Conservation (phyloP, 2,888 invertebrate species). For the Drosophila meridiana region DNA sequence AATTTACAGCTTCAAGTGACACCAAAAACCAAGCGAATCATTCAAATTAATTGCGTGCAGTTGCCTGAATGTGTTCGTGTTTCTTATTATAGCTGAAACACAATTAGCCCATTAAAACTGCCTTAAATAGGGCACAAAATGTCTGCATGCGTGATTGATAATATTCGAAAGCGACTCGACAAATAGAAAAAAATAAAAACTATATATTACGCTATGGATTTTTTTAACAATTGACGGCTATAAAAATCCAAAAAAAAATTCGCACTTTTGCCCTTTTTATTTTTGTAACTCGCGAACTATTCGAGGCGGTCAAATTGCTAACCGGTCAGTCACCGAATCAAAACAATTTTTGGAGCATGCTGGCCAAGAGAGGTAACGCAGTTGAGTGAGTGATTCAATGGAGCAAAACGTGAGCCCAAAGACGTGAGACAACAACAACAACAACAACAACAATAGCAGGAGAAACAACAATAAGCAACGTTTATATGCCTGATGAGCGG, state of each 20-base stretch:
- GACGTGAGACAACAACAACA: conserved; percentile 72
- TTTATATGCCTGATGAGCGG: conserved; percentile 81
- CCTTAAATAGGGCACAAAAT: conserved; percentile 45
- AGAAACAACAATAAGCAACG: conserved; percentile 54
- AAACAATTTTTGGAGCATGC: conserved; percentile 68
- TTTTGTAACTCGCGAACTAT: conserved; percentile 24
- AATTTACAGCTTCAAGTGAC: neutral
- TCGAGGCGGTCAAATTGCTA: conserved; percentile 73
- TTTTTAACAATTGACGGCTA: conserved; percentile 38
- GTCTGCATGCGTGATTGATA: conserved; percentile 70
- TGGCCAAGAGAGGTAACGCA: conserved; percentile 57
- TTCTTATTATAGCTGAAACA: conserved; percentile 14
- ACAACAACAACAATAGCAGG: conserved; percentile 16
- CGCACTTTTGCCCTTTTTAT: conserved; percentile 56
- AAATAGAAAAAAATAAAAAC: neutral
- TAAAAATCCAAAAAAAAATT: conserved; percentile 24
- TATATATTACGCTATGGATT: conserved; percentile 11
- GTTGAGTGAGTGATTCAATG: conserved; percentile 71
- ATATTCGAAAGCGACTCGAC: conserved; percentile 61
- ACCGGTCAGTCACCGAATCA: conserved; percentile 70
- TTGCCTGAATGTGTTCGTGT: neutral
- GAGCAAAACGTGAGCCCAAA: conserved; percentile 74
- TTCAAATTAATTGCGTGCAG: conserved; percentile 17
- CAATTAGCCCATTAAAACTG: conserved; percentile 51
- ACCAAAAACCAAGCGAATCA: neutral